Percentiles rank a stretch among this genome's conserved stretches.
These are phyloP conservation scores for Iguana delicatissima DNA, from an alignment of 2,797 vertebrate species.

Conservation along the genomic window DNA sequence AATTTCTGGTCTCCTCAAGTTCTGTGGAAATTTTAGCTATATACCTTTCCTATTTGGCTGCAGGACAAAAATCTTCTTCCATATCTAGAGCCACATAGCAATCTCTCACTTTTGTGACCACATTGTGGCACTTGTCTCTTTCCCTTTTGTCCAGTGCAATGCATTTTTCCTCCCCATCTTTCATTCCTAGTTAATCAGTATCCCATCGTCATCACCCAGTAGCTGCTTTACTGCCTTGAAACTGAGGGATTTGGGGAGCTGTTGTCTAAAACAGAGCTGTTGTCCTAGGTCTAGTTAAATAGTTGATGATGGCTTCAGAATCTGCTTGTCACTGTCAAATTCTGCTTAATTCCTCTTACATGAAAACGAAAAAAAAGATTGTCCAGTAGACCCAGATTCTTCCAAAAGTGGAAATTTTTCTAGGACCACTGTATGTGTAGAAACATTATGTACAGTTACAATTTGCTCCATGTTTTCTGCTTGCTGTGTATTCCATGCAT, in stretches of 20 bases:
- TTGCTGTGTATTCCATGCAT: background rate
- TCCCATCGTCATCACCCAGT: background rate
- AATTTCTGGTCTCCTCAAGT: background rate
- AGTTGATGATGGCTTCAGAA: background rate
- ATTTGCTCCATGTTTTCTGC: background rate
- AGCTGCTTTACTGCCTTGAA: background rate
- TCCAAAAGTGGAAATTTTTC: background rate
- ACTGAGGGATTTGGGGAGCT: too few species aligned
- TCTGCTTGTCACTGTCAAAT: background rate
- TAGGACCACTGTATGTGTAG: background rate
- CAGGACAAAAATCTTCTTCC: background rate
- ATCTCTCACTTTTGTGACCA: background rate
- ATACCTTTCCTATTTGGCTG: background rate
- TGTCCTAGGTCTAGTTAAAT: background rate
- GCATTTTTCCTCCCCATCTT: background rate
- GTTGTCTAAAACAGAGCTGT: too few species aligned
- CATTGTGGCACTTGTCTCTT: background rate
- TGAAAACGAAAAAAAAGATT: background rate
- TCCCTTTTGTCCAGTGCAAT: too few species aligned
- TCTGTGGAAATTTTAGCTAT: background rate
- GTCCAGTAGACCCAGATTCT: background rate
- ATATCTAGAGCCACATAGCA: background rate
- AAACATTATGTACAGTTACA: background rate
- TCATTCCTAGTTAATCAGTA: background rate
- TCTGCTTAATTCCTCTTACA: background rate